Percentiles rank a stretch among this genome's conserved stretches.
Conservation (phyloP, 2,797 vertebrate species). For the Hyperoplus lanceolatus region DNA sequence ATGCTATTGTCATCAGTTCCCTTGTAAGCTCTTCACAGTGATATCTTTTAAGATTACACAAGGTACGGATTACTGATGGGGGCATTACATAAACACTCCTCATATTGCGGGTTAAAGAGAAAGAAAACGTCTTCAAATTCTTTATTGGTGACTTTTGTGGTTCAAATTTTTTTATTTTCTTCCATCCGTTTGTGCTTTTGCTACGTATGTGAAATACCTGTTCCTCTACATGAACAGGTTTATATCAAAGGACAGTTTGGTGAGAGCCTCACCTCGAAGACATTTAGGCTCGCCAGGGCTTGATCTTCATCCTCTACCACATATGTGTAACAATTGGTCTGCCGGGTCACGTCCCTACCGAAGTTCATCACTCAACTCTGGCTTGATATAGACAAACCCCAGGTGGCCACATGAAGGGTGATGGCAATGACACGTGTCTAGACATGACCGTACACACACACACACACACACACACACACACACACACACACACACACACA, state of each 20-base stretch:
- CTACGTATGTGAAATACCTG: background rate
- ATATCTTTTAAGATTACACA: constrained; percentile 19
- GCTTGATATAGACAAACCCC: constrained; percentile 22
- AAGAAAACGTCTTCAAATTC: background rate
- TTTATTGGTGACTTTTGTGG: background rate
- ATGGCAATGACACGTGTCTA: constrained; percentile 4
- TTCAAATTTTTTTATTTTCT: background rate
- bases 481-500: too few species aligned
- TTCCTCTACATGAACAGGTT: background rate
- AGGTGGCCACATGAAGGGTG: constrained; percentile 13
- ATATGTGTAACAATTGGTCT: constrained; percentile 80
- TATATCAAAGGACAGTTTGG: background rate
- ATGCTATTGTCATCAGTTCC: constrained; percentile 3
- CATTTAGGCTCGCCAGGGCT: constrained; percentile 58
- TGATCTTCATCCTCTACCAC: constrained; percentile 82
- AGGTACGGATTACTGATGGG: constrained; percentile 23
- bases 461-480: background rate
- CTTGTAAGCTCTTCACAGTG: constrained; percentile 1
- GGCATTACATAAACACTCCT: constrained; percentile 37
- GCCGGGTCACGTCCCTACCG: constrained; percentile 67
- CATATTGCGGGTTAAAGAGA: constrained; percentile 4
- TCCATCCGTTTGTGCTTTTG: background rate
- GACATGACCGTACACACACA: background rate
- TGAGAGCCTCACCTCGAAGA: constrained; percentile 76
- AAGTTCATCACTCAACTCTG: constrained; percentile 74